These are phyloP conservation scores for Mnemiopsis leidyi DNA, from an alignment of 37 sponge, comb jelly and placozoan species.

Conservation along the genomic window DNA sequence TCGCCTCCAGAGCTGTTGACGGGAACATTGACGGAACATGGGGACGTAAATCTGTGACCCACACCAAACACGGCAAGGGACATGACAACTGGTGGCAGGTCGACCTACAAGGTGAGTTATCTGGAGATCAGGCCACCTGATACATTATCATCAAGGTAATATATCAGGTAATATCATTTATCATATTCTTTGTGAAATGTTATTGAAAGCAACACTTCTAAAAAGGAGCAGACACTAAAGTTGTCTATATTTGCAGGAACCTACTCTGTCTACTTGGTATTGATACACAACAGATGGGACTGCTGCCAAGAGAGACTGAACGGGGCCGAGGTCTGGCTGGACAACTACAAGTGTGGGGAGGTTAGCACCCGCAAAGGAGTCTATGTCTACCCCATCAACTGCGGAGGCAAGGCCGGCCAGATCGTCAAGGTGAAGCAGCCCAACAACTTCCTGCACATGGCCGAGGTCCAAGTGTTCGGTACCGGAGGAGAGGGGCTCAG, in stretches of 20 bases:
- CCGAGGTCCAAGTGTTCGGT: conserved; percentile 22
- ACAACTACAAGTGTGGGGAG: conserved; percentile 6
- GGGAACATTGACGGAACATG: neutral
- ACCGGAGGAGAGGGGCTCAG: neutral
- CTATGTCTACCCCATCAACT: neutral
- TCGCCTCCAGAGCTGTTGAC: neutral
- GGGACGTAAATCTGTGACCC: neutral
- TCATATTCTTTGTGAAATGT: no score
- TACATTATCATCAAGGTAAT: no score
- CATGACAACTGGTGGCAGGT: conserved; percentile 20
- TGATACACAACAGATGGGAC: conserved; percentile 24
- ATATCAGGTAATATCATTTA: no score
- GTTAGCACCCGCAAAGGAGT: neutral
- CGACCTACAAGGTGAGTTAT: neutral
- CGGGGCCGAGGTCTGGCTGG: conserved; percentile 38
- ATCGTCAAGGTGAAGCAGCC: neutral
- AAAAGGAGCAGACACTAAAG: no score
- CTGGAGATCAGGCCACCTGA: neutral
- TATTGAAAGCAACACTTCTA: no score
- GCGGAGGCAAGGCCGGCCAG: neutral
- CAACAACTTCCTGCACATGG: neutral
- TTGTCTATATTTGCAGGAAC: neutral
- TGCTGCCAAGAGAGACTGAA: neutral
- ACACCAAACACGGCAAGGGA: neutral
- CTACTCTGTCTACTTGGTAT: neutral